A percentile compares a stretch with the other conserved stretches of the same genome.
These are phyloP conservation scores for Malacoraja senta DNA, from an alignment of 2,797 vertebrate genomes.

Conservation along the genomic window DNA sequence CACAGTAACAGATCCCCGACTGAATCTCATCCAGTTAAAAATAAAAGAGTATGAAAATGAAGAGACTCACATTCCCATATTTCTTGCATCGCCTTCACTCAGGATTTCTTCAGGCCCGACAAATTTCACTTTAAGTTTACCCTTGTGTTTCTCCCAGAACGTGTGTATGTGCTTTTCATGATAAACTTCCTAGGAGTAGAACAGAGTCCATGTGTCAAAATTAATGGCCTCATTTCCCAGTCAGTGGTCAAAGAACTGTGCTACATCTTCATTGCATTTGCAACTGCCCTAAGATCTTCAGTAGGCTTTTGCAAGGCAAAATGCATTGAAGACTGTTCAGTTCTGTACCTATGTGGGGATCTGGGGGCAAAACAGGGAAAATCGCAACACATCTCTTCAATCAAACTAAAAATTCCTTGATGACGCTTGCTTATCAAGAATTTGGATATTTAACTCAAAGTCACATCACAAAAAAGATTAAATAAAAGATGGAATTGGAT, in stretches of 20 bases:
- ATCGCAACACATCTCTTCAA: no score
- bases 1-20: background rate
- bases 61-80: slow-evolving; percentile 88
- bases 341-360: background rate
- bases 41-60: background rate
- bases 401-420: background rate
- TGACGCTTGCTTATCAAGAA: no score
- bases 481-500: no score
- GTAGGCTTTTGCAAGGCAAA: background rate
- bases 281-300: background rate
- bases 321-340: background rate
- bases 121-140: slow-evolving; percentile 78
- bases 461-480: slow-evolving; percentile 8
- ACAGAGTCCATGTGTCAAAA: slow-evolving; percentile 42
- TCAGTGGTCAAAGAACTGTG: background rate
- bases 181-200: slow-evolving; percentile 81
- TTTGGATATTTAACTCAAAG: slow-evolving; percentile 7
- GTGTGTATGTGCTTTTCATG: slow-evolving; percentile 91
- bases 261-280: no score
- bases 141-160: slow-evolving; percentile 84
- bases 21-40: background rate
- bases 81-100: slow-evolving; percentile 90
- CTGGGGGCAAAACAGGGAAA: background rate
- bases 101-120: slow-evolving; percentile 91
- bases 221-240: background rate